Conservation (phyloP, 2,113 vertebrate genomes). For the Festucalex cinctus region DNA sequence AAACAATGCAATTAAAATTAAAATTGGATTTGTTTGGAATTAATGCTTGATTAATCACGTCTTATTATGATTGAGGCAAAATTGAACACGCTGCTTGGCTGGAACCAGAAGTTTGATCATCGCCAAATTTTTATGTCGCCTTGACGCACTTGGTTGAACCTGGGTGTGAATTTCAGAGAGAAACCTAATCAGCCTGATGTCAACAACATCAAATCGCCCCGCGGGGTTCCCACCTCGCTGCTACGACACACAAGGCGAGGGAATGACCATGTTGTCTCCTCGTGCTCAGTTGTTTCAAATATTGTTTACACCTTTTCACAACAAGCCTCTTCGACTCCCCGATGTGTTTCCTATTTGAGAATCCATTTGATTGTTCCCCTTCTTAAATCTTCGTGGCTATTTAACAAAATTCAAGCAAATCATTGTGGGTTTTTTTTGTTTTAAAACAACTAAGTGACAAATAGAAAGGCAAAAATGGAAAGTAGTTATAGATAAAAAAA, state of each 20-base stretch:
- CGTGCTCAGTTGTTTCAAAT: background rate
- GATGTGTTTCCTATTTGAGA: background rate
- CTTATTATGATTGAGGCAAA: background rate
- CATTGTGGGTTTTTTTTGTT: too few species aligned
- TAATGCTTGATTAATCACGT: too few species aligned
- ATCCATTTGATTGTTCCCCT: background rate
- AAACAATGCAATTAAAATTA: too few species aligned
- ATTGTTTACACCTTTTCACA: background rate
- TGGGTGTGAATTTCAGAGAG: constrained; percentile 23
- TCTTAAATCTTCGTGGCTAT: constrained; percentile 1
- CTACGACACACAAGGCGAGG: constrained; percentile 7
- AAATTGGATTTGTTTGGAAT: too few species aligned
- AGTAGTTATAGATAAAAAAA: background rate
- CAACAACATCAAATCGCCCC: constrained; percentile 57
- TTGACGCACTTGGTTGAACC: too few species aligned
- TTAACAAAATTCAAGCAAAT: constrained; percentile 35
- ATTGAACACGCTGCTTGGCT: background rate
- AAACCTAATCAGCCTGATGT: constrained; percentile 64
- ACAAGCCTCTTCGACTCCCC: background rate
- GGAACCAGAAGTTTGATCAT: background rate
- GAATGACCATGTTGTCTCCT: constrained; percentile 6
- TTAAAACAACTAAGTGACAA: background rate
- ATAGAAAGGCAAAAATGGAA: background rate
- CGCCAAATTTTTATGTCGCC: background rate
- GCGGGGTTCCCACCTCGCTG: constrained; percentile 29